These are phyloP conservation scores for Drosophila nigromelanica DNA, from an alignment of 1,140 invertebrate species.

Conservation along the genomic window DNA sequence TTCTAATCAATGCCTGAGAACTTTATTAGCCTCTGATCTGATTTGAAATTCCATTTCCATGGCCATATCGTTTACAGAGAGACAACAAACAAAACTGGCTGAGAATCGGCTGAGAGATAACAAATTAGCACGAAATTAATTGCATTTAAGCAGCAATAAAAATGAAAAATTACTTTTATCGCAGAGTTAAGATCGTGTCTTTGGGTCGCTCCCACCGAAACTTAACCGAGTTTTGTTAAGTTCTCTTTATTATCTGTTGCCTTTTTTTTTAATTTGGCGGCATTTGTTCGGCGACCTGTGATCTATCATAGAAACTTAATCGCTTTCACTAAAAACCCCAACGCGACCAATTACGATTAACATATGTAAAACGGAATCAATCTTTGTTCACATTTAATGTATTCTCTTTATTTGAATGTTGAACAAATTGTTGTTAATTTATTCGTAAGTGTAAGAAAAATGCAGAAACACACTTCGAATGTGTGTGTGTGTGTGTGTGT, in stretches of 20 bases:
- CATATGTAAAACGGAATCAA: conserved; percentile 49
- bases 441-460: conserved; percentile 37
- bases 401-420: conserved; percentile 29
- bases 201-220: conserved; percentile 36
- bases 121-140: conserved; percentile 75
- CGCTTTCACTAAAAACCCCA: conserved; percentile 56
- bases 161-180: conserved; percentile 66
- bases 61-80: conserved; percentile 14
- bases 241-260: conserved; percentile 1
- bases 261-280: background rate
- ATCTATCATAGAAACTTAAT: conserved; percentile 38
- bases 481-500: conserved; percentile 16
- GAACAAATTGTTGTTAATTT: conserved; percentile 50
- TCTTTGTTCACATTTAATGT: conserved; percentile 8
- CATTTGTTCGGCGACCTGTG: conserved; percentile 5
- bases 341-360: conserved; percentile 49
- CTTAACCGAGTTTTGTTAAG: conserved; percentile 18
- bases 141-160: conserved; percentile 67
- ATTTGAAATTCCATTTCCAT: conserved; percentile 13
- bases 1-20: conserved; percentile 31
- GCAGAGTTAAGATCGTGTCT: conserved; percentile 43
- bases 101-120: conserved; percentile 33
- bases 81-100: conserved; percentile 6
- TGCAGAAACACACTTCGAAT: conserved; percentile 45
- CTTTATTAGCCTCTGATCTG: conserved; percentile 26